phyloP scores from a whole-genome alignment of 2,888 invertebrate species.

The Plebejus melissa region DNA sequence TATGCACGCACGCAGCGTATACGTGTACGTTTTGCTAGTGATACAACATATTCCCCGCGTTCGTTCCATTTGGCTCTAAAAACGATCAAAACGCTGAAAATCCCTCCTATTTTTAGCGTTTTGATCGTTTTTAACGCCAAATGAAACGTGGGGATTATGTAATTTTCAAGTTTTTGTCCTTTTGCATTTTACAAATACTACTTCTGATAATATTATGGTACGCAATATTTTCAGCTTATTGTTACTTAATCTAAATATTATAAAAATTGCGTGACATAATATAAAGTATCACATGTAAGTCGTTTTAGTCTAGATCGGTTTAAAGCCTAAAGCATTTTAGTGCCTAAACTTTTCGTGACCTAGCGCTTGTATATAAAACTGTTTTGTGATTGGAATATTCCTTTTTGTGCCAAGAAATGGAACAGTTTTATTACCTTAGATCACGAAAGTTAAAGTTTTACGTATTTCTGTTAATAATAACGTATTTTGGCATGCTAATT shows the following conservation, averaged over 20 bases:
- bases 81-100: too few relatives aligned
- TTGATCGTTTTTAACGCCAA: too few relatives aligned
- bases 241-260: background rate
- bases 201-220: background rate
- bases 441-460: background rate
- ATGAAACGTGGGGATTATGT: background rate
- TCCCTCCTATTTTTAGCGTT: too few relatives aligned
- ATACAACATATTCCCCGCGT: too few relatives aligned
- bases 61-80: too few relatives aligned
- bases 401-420: background rate
- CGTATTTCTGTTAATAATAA: background rate
- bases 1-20: too few relatives aligned
- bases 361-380: background rate
- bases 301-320: slow-evolving; percentile 33
- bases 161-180: background rate
- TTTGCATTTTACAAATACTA: background rate
- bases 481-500: background rate
- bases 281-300: background rate
- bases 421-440: background rate
- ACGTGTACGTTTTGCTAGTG: too few relatives aligned
- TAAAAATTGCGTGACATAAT: slow-evolving; percentile 8
- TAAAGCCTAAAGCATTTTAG: slow-evolving; percentile 31
- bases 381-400: background rate
- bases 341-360: slow-evolving; percentile 12
- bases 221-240: background rate